Conservation (phyloP, 1,140 invertebrate species). For the Steinernema feltiae region DNA sequence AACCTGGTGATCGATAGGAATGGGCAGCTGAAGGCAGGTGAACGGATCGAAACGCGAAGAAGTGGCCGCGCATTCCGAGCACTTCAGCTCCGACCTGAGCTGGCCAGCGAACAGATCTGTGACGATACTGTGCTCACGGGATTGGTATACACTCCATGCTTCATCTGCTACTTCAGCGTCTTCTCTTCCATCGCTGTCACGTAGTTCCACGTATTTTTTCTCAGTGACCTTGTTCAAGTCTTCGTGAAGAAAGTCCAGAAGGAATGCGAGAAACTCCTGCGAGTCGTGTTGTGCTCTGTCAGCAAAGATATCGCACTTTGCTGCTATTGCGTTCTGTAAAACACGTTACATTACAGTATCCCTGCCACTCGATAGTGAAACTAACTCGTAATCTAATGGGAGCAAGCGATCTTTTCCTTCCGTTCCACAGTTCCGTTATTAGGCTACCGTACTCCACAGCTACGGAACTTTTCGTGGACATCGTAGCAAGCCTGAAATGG, state of each 20-base stretch:
- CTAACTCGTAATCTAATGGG: not conserved
- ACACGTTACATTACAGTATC: not conserved
- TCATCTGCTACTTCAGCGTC: slow-evolving; percentile 71
- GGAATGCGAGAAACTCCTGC: slow-evolving; percentile 82
- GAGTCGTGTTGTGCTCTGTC: slow-evolving; percentile 83
- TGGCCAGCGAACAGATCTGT: slow-evolving; percentile 78
- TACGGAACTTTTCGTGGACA: not conserved
- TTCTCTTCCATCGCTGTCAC: slow-evolving; percentile 62
- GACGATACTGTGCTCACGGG: slow-evolving; percentile 71
- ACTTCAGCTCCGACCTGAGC: slow-evolving; percentile 74
- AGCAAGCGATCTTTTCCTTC: not conserved
- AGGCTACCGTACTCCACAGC: slow-evolving; percentile 5
- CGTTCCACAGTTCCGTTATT: not conserved
- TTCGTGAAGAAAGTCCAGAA: slow-evolving; percentile 82
- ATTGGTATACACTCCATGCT: slow-evolving; percentile 56
- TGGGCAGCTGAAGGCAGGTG: slow-evolving; percentile 76
- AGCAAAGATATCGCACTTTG: slow-evolving; percentile 63
- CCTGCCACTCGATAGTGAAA: too few species aligned
- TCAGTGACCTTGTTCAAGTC: slow-evolving; percentile 70
- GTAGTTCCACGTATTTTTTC: slow-evolving; percentile 36
- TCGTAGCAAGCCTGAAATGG: not conserved
- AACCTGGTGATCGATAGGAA: slow-evolving; percentile 69
- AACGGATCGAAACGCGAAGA: slow-evolving; percentile 83
- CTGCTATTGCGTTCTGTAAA: slow-evolving; percentile 65
- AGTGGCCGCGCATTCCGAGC: slow-evolving; percentile 69